Percentiles rank a stretch among this genome's conserved stretches.
Conservation (phyloP, 2,113 vertebrate species). For the Aythya baeri region DNA sequence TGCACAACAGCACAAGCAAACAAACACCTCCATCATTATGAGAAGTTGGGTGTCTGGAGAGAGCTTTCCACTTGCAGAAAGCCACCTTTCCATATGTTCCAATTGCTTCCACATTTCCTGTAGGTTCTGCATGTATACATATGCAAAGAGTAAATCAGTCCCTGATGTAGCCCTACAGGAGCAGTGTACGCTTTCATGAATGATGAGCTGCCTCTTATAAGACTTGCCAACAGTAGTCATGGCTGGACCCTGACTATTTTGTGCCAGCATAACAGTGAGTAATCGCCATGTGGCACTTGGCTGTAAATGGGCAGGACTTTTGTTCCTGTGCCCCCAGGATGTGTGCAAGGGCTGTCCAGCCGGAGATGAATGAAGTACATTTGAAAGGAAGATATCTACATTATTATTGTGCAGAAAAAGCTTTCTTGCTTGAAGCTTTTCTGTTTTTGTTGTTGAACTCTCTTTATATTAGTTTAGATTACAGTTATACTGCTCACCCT, state of each 20-base stretch:
- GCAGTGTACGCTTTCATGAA: background rate
- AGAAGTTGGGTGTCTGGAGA: background rate
- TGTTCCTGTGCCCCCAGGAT: background rate
- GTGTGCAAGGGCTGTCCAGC: background rate
- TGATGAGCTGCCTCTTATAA: fast-evolving
- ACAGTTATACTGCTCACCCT: background rate
- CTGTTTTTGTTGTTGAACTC: background rate
- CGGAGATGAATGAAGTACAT: background rate
- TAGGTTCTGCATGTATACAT: background rate
- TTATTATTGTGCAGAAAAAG: background rate
- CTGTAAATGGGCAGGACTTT: fast-evolving
- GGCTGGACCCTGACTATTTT: background rate
- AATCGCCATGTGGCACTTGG: background rate
- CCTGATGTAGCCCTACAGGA: background rate
- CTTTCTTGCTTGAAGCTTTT: background rate
- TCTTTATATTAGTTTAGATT: background rate
- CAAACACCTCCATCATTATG: background rate
- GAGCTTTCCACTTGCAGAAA: constrained; percentile 1
- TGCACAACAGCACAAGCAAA: background rate
- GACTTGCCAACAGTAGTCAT: fast-evolving
- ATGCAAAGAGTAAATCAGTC: background rate
- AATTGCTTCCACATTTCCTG: background rate
- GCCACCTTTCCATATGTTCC: background rate
- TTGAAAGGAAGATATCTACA: background rate
- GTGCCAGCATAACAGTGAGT: fast-evolving